These are phyloP conservation scores for Neolamprologus kungweensis DNA, from an alignment of 2,113 vertebrate species.

Conservation along the genomic window DNA sequence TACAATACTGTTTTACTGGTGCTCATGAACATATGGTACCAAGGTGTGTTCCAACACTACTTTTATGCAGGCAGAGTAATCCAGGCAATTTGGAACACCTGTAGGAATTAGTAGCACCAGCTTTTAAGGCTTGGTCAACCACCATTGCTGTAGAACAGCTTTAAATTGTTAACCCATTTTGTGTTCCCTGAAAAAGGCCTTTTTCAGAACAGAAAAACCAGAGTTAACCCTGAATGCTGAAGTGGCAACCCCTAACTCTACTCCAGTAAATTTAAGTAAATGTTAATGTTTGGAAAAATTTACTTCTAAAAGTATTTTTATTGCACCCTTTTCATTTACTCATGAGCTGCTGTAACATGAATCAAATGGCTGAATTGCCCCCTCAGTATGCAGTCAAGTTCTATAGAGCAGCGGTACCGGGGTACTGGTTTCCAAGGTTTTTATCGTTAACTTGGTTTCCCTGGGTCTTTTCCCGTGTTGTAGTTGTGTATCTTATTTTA, in stretches of 20 bases:
- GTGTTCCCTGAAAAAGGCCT: neutral
- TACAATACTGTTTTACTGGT: neutral
- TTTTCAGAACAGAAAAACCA: neutral
- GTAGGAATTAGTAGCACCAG: neutral
- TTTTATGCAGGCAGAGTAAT: neutral
- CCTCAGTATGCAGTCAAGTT: neutral
- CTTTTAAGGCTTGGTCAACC: neutral
- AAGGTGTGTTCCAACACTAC: neutral
- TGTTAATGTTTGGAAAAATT: neutral
- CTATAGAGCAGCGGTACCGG: neutral
- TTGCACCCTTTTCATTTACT: neutral
- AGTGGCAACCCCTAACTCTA: neutral
- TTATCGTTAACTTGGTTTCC: neutral
- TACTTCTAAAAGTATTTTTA: neutral
- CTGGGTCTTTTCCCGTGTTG: neutral
- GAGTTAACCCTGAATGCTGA: neutral
- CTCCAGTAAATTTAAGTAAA: neutral
- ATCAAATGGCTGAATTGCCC: neutral
- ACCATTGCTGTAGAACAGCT: neutral
- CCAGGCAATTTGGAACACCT: neutral
- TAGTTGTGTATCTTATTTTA: neutral
- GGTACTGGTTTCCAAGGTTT: neutral
- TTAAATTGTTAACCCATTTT: neutral
- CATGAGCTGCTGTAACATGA: neutral
- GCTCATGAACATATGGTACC: neutral